Evolutionary conservation across 2,113 vertebrate species (phyloP), one percentile per base, ranked within the genome.

Genomic region (Pelecanoides urinatrix): DNA sequence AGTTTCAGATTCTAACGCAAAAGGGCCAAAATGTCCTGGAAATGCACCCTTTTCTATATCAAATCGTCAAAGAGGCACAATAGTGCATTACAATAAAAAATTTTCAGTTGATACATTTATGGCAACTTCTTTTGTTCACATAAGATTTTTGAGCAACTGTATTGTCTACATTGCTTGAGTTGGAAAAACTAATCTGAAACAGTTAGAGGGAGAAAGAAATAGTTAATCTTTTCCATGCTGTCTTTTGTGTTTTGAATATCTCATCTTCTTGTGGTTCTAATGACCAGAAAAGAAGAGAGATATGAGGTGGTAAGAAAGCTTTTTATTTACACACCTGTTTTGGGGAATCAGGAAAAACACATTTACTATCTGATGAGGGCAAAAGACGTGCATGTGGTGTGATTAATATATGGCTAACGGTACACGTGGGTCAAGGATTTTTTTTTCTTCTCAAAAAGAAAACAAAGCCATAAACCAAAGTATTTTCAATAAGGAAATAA

Each of bases 91-190:
- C 11, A 71, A 76, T 23, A 6, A 56, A 63, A 83, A 40, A 4
- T 1, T 10, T 9, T 53, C 16, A 29, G 0, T 18, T 47, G 9
- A 21, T 2, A 5, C 2, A 6, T 49, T 85, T 70, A 7, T 27
- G 4, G 32, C 11, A 74, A 34, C 4, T 63, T 72, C 11, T 83
- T 88, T 74, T 71, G 11, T 68, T 83, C 36, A n/a, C 17, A 53
- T 4, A n/a, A 50, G 25, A 22, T 23, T 86, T 86, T 83, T 79
- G 7, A 75, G 18, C 44, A 16, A 36, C 26, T 36, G 6, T 68
- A 20, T 49, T 53, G 38, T 68, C 67, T 38, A 42, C 6, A 29
- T 20, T 47, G 21, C 8, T 85, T 74, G 18, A 3, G 7, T 5
- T 42, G 19, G 15, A 59, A 90, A 93, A 63, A 63, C 1, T 12